Conservation (phyloP, 1,140 invertebrate genomes). For the Elymnias hypermnestra region DNA sequence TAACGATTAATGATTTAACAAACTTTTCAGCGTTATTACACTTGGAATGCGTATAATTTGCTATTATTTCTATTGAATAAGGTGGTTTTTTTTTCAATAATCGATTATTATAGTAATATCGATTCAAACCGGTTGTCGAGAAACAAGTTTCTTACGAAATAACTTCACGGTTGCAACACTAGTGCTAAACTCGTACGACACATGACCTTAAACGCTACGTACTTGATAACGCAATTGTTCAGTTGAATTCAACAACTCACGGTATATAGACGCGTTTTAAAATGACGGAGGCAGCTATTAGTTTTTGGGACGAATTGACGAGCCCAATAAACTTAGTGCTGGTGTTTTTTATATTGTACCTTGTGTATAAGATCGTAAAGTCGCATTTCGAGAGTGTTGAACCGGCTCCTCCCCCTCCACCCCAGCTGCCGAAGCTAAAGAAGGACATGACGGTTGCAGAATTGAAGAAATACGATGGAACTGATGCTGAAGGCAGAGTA, state of each 20-base stretch:
- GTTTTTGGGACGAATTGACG: slow-evolving; percentile 59
- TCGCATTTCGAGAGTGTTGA: slow-evolving; percentile 55
- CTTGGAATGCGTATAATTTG: too few species aligned
- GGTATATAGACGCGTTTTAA: slow-evolving; percentile 42
- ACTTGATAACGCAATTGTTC: slow-evolving; percentile 43
- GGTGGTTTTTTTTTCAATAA: too few species aligned
- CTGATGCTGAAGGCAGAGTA: slow-evolving; percentile 59
- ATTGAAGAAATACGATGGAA: slow-evolving; percentile 60
- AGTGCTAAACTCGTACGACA: slow-evolving; percentile 21
- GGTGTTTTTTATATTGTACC: slow-evolving; percentile 55
- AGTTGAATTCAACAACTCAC: slow-evolving; percentile 44
- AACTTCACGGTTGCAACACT: too few species aligned
- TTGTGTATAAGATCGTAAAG: slow-evolving; percentile 62
- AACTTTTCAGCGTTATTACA: too few species aligned
- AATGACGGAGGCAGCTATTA: slow-evolving; percentile 40
- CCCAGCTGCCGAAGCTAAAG: slow-evolving; percentile 51
- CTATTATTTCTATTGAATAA: too few species aligned
- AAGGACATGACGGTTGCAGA: slow-evolving; percentile 64
- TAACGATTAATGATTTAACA: too few species aligned
- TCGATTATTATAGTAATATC: too few species aligned
- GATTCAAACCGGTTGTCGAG: too few species aligned
- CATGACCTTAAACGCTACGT: slow-evolving; percentile 40
- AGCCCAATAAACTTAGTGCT: slow-evolving; percentile 59
- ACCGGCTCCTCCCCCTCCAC: slow-evolving; percentile 37
- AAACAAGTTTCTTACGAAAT: too few species aligned